A percentile compares a stretch with the other conserved stretches of the same genome.
Conservation (phyloP, 2,888 invertebrate genomes). For the Macroteleia sp. region DNA sequence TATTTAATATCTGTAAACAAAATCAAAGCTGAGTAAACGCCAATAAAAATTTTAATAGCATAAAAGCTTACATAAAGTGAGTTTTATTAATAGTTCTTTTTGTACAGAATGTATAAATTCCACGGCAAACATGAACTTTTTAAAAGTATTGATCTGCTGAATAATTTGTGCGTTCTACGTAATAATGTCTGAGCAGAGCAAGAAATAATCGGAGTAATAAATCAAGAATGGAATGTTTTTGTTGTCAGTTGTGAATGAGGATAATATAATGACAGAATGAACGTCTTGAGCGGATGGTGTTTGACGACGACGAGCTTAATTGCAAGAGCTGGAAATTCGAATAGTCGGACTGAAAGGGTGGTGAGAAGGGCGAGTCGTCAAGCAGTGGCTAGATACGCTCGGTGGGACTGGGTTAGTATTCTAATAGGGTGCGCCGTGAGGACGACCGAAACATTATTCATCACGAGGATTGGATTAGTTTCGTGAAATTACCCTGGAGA, state of each 20-base stretch:
- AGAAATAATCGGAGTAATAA: constrained; percentile 11
- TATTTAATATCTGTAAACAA: too few species aligned
- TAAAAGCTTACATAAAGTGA: too few species aligned
- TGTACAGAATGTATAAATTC: too few species aligned
- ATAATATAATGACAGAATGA: constrained; percentile 48
- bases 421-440: constrained; percentile 60
- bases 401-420: constrained; percentile 63
- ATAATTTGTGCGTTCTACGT: too few species aligned
- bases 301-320: constrained; percentile 59
- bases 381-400: constrained; percentile 47
- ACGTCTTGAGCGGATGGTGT: constrained; percentile 34
- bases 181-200: too few species aligned
- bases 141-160: too few species aligned
- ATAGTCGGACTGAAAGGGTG: constrained; percentile 45
- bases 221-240: constrained; percentile 40
- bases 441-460: constrained; percentile 73
- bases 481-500: constrained; percentile 73
- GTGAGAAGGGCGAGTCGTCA: constrained; percentile 50
- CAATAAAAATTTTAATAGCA: too few species aligned
- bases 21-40: too few species aligned
- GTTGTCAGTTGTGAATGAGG: constrained; percentile 27
- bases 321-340: constrained; percentile 54
- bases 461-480: constrained; percentile 72
- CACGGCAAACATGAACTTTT: too few species aligned
- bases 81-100: too few species aligned